phyloP scores from a whole-genome alignment of 2,888 invertebrate genomes.

The Torymus texanus region DNA sequence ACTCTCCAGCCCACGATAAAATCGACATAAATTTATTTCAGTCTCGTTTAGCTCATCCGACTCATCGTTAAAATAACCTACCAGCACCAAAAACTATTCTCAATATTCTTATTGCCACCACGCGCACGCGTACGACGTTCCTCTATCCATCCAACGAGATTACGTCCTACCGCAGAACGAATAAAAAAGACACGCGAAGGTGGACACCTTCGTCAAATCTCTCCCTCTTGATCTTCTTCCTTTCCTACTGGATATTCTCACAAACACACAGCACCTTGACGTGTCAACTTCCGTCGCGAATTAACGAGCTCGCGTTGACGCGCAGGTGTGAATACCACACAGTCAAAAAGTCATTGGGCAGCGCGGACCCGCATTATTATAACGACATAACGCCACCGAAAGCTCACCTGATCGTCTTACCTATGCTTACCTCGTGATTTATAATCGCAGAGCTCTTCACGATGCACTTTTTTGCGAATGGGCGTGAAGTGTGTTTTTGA shows the following conservation, averaged over 20 bases:
- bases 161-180: not conserved
- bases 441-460: slow-evolving; percentile 19
- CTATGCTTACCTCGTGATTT: slow-evolving; percentile 34
- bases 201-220: slow-evolving; percentile 54
- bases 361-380: slow-evolving; percentile 4
- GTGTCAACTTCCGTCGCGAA: slow-evolving; percentile 54
- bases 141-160: slow-evolving; percentile 39
- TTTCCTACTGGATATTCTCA: slow-evolving; percentile 19
- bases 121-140: not conserved
- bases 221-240: slow-evolving; percentile 36
- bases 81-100: not conserved
- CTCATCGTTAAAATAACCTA: slow-evolving; percentile 45
- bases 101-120: slow-evolving; percentile 32
- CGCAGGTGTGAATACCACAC: slow-evolving; percentile 50
- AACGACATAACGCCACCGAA: slow-evolving; percentile 40
- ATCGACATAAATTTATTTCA: slow-evolving; percentile 37
- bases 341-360: not conserved
- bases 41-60: slow-evolving; percentile 36
- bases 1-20: slow-evolving; percentile 13
- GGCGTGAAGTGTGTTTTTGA: slow-evolving; percentile 69
- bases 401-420: too few relatives aligned
- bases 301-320: slow-evolving; percentile 38
- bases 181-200: slow-evolving; percentile 12
- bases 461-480: slow-evolving; percentile 55
- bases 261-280: not conserved